Evolutionary conservation across 2,113 vertebrate species (phyloP).

Genomic region (Leptodactylus fuscus): DNA sequence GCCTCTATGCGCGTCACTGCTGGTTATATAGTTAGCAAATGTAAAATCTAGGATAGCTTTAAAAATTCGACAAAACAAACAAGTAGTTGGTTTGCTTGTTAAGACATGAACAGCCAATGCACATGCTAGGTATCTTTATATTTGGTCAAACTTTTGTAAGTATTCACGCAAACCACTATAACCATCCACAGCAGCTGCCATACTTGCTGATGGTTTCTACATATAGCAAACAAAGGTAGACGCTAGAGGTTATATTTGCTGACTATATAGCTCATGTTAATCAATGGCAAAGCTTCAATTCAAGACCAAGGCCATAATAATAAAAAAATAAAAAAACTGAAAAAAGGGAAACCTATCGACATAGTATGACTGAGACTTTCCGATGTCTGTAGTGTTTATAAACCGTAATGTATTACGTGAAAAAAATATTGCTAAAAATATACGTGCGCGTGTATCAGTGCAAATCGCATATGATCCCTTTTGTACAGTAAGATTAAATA

Average conservation of each 20-base stretch:
- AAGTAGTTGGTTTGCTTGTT: neutral
- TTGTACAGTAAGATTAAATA: conserved; percentile 37
- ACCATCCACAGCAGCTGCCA: neutral
- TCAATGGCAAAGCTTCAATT: neutral
- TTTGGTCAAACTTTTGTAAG: neutral
- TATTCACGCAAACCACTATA: neutral
- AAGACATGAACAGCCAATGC: neutral
- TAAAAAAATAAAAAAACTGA: no score
- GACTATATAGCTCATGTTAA: neutral
- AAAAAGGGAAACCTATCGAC: no score
- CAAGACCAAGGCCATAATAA: neutral
- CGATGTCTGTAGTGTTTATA: conserved; percentile 18
- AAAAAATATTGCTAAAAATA: conserved; percentile 12
- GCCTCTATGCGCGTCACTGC: neutral
- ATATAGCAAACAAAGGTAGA: neutral
- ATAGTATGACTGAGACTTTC: neutral
- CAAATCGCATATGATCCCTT: conserved; percentile 59
- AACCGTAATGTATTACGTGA: neutral
- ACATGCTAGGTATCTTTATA: neutral
- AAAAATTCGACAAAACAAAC: neutral
- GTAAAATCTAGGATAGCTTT: neutral
- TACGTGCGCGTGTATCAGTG: conserved; percentile 45
- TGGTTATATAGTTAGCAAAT: neutral
- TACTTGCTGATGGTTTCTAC: neutral
- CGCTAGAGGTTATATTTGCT: neutral